Evolutionary conservation across 1,140 invertebrate species (phyloP).

Genomic region (Myzus persicae): DNA sequence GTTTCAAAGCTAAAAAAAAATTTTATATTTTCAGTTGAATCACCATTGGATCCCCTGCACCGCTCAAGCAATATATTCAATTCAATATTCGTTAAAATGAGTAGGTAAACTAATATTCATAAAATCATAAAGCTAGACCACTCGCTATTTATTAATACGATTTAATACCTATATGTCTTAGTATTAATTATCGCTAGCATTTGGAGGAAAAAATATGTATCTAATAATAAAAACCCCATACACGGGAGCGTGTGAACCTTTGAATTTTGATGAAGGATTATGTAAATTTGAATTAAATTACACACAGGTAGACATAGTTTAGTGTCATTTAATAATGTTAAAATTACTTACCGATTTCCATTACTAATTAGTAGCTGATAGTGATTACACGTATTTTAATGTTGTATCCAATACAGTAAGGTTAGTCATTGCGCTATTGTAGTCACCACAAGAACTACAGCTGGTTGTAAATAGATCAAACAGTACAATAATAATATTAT

Average conservation of each 20-base stretch:
- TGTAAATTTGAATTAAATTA: background rate
- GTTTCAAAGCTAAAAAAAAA: background rate
- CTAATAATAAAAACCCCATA: background rate
- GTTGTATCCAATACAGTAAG: background rate
- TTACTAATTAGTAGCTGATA: background rate
- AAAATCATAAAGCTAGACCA: background rate
- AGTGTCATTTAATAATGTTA: background rate
- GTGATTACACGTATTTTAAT: background rate
- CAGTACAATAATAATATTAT: background rate
- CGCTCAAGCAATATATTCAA: background rate
- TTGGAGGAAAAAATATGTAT: background rate
- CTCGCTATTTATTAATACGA: background rate
- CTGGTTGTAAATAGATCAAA: background rate
- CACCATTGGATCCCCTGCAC: no score
- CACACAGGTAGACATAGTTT: background rate
- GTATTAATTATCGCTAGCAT: background rate
- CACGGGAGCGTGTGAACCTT: background rate
- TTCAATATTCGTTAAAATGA: background rate
- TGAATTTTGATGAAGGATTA: background rate
- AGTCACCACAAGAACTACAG: background rate
- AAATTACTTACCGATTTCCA: background rate
- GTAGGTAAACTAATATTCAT: background rate
- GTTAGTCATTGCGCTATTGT: no score
- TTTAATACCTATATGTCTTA: background rate
- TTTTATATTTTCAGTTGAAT: background rate